Evolutionary conservation across 2,113 vertebrate genomes (phyloP).

Genomic region (Seriola quinqueradiata): DNA sequence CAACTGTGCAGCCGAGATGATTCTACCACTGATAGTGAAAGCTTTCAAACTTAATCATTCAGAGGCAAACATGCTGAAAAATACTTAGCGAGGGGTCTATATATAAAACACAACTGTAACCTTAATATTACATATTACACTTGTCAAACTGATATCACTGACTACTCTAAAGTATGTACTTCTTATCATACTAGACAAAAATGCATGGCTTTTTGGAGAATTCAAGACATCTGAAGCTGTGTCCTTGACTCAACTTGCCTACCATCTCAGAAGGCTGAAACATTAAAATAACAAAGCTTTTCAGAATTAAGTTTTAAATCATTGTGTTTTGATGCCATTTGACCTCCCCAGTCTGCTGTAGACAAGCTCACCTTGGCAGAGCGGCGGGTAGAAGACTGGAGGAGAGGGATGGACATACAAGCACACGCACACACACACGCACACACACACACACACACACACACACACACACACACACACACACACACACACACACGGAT

Average conservation of each 20-base stretch:
- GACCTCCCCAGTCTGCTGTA: constrained; percentile 40
- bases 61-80: background rate
- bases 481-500: constrained; percentile 33
- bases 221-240: background rate
- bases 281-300: constrained; percentile 1
- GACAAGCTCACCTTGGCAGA: constrained; percentile 89
- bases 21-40: background rate
- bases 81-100: background rate
- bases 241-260: background rate
- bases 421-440: constrained; percentile 48
- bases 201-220: background rate
- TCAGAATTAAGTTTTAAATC: constrained; percentile 13
- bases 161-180: background rate
- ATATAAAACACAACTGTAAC: background rate
- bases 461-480: constrained; percentile 54
- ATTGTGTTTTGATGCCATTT: constrained; percentile 18
- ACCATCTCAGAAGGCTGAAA: background rate
- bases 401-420: constrained; percentile 73
- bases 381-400: constrained; percentile 90
- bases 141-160: background rate
- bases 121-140: background rate
- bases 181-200: background rate
- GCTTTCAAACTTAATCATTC: background rate
- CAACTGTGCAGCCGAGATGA: too few species aligned
- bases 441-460: constrained; percentile 12